Conservation (phyloP, 2,113 vertebrate genomes). For the Dipodomys merriami region DNA sequence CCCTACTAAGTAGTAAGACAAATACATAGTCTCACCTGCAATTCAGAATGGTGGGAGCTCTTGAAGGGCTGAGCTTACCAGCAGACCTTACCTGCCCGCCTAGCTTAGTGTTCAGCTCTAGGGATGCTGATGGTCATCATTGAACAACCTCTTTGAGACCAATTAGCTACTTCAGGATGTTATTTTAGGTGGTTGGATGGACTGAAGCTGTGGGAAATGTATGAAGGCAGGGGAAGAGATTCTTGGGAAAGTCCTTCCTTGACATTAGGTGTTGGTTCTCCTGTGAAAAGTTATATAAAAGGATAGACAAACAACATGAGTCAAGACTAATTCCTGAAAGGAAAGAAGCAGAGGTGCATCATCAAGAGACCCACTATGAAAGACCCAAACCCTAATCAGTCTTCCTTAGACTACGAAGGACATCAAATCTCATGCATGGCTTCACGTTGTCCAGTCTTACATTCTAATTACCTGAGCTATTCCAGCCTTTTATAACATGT, state of each 20-base stretch:
- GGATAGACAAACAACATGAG: neutral
- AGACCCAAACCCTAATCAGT: neutral
- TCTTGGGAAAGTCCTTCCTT: neutral
- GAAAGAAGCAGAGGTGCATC: neutral
- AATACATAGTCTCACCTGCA: neutral
- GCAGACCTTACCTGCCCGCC: neutral
- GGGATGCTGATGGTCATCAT: neutral
- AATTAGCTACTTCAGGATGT: neutral
- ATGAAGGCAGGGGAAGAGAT: neutral
- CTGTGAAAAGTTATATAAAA: neutral
- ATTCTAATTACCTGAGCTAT: neutral
- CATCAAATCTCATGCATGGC: too few relatives aligned
- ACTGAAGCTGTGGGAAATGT: neutral
- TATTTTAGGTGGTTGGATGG: neutral
- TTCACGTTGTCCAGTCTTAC: neutral
- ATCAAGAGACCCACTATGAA: neutral
- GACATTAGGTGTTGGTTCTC: neutral
- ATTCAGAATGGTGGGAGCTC: neutral
- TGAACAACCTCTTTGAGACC: neutral
- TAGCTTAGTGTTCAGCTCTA: neutral
- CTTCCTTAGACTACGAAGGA: neutral
- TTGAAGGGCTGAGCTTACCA: neutral
- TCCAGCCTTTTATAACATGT: neutral
- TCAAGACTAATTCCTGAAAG: neutral
- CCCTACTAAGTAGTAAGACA: neutral